Percentiles rank a stretch among this genome's conserved stretches.
These are phyloP conservation scores for Theristicus caerulescens DNA, from an alignment of 2,113 vertebrate species.

Conservation along the genomic window DNA sequence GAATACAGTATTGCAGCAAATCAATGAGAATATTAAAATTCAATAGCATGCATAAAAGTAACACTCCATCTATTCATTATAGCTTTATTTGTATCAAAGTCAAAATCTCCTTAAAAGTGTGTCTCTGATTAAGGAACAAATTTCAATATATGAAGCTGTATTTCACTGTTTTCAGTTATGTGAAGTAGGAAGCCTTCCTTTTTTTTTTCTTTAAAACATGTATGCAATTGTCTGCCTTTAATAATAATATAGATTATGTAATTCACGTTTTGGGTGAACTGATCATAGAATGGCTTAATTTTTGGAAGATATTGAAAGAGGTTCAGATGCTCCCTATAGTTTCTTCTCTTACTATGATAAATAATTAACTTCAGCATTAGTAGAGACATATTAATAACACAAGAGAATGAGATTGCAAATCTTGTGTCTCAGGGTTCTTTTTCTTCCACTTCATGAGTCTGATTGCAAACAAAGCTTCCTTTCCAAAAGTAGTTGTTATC, in stretches of 20 bases:
- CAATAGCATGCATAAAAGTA: not conserved
- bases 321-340: not conserved
- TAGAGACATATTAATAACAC: not conserved
- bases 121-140: constrained; percentile 33
- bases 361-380: not conserved
- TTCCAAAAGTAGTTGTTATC: not conserved
- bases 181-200: not conserved
- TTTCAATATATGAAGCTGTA: not conserved
- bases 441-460: not conserved
- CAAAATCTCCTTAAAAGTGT: constrained; percentile 42
- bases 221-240: not conserved
- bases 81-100: constrained; percentile 34
- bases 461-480: not conserved
- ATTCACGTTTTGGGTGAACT: not conserved
- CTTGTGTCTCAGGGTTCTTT: not conserved
- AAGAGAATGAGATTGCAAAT: not conserved
- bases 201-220: not conserved
- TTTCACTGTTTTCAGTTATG: not conserved
- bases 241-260: not conserved
- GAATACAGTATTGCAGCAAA: not conserved
- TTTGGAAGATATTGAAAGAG: not conserved
- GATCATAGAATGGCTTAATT: not conserved
- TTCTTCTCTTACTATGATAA: not conserved
- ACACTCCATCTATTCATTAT: not conserved
- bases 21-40: constrained; percentile 9